Evolutionary conservation across 2,888 invertebrate species (phyloP).

Genomic region (Leucoptera coffeella): DNA sequence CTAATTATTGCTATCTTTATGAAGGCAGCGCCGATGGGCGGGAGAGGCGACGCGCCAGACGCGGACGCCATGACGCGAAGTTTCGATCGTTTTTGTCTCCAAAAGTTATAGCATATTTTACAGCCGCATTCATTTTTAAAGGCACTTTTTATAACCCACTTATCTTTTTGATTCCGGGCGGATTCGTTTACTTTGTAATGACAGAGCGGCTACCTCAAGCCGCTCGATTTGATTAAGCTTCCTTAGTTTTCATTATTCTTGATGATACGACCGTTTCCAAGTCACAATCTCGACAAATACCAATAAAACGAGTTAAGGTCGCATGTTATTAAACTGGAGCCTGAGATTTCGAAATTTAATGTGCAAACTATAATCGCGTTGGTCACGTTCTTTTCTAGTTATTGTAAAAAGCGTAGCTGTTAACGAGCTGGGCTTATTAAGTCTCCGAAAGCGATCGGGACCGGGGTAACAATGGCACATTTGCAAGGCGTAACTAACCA

Average conservation of each 20-base stretch:
- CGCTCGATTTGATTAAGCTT: constrained; percentile 16
- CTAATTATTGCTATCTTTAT: constrained; percentile 52
- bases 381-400: too few relatives aligned
- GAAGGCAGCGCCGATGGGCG: constrained; percentile 19
- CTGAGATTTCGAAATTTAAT: too few relatives aligned
- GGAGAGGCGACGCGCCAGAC: constrained; percentile 1
- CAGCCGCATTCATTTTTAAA: constrained; percentile 3
- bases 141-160: constrained; percentile 2
- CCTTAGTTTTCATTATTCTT: constrained; percentile 36
- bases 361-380: too few relatives aligned
- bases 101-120: constrained; percentile 3
- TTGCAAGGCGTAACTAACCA: constrained; percentile 15
- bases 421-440: too few relatives aligned
- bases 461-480: constrained; percentile 15
- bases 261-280: constrained; percentile 38
- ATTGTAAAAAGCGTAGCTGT: too few relatives aligned
- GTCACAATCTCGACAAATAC: too few relatives aligned
- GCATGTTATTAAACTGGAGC: too few relatives aligned
- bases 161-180: constrained; percentile 2
- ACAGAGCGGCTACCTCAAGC: constrained; percentile 25
- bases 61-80: constrained; percentile 1
- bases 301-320: too few relatives aligned
- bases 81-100: constrained; percentile 21
- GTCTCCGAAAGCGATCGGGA: too few relatives aligned
- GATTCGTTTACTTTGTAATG: constrained; percentile 26